Percentiles rank a stretch among this genome's conserved stretches.
Evolutionary conservation across 2,113 vertebrate species (phyloP).

Genomic region (Pseudorectes ferrugineus): DNA sequence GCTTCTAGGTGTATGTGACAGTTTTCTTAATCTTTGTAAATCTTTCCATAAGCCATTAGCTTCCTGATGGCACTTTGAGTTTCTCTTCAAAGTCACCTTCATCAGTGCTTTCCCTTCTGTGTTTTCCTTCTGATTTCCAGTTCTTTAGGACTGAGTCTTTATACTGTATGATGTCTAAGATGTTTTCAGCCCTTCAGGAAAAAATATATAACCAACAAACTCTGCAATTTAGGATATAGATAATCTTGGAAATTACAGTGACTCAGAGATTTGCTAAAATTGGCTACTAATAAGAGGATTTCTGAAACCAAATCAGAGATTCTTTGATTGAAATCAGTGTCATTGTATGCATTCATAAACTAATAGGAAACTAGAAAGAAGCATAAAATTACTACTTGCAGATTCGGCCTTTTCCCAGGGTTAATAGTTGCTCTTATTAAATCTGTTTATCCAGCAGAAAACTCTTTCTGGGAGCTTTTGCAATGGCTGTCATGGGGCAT

Average conservation of each 20-base stretch:
- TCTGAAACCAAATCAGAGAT: neutral
- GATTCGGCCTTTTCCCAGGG: neutral
- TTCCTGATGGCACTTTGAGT: neutral
- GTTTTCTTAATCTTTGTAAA: neutral
- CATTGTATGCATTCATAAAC: neutral
- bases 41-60: neutral
- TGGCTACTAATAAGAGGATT: neutral
- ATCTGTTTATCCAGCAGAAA: constrained; percentile 23
- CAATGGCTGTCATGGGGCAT: neutral
- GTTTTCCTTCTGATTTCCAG: neutral
- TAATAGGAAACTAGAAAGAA: neutral
- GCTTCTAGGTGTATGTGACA: neutral
- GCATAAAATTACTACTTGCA: neutral
- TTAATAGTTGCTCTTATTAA: neutral
- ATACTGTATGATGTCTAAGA: neutral
- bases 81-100: constrained; percentile 4
- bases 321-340: neutral
- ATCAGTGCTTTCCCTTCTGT: neutral
- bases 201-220: neutral
- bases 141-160: neutral
- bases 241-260: neutral
- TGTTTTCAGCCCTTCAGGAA: neutral
- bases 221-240: neutral
- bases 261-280: neutral
- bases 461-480: neutral